Evolutionary conservation across 2,888 invertebrate species (phyloP).

Genomic region (Phyllotreta cruciferae): DNA sequence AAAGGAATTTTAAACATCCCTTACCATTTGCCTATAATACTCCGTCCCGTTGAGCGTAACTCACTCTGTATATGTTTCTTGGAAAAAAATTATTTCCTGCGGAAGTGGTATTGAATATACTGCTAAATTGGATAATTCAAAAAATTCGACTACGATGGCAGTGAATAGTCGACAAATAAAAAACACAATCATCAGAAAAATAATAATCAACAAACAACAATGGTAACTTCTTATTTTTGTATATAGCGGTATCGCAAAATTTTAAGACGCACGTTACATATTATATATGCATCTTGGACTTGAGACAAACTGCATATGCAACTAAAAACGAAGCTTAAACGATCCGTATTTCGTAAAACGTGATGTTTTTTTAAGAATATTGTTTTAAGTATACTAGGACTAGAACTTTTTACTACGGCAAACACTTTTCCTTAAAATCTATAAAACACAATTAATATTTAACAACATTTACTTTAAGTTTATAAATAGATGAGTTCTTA

Average conservation of each 20-base stretch:
- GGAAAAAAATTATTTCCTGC: no score
- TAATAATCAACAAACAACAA: slow-evolving; percentile 38
- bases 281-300: no score
- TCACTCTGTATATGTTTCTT: no score
- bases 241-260: not conserved
- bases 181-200: slow-evolving; percentile 33
- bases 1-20: no score
- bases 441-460: slow-evolving; percentile 7
- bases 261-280: not conserved
- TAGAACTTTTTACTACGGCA: slow-evolving; percentile 49
- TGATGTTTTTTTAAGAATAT: slow-evolving; percentile 38
- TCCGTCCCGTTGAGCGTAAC: no score
- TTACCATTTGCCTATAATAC: no score
- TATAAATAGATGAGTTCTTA: not conserved
- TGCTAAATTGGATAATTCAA: slow-evolving; percentile 36
- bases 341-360: slow-evolving; percentile 24
- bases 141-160: slow-evolving; percentile 52
- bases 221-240: slow-evolving; percentile 23
- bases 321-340: slow-evolving; percentile 27
- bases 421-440: slow-evolving; percentile 47
- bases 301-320: not conserved
- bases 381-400: slow-evolving; percentile 45
- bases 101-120: slow-evolving; percentile 22
- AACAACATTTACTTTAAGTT: no score
- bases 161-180: slow-evolving; percentile 53